Conservation (phyloP, 2,888 invertebrate genomes). For the Buathra laborator region DNA sequence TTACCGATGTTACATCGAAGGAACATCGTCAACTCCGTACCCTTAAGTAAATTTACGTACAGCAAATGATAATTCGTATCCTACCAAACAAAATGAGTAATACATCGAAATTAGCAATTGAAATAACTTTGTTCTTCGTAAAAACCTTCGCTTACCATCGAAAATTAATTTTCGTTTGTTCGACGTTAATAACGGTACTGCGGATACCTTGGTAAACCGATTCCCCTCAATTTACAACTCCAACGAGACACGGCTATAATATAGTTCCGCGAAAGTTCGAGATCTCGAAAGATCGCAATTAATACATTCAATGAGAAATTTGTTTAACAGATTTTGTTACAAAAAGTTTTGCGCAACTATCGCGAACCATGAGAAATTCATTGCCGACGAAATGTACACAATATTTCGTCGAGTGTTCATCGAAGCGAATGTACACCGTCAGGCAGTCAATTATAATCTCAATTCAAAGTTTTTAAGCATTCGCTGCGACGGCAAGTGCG, state of each 20-base stretch:
- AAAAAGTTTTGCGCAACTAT: slow-evolving; percentile 5
- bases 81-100: no score
- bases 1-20: not conserved
- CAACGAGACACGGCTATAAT: slow-evolving; percentile 23
- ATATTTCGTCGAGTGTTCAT: slow-evolving; percentile 11
- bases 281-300: slow-evolving; percentile 46
- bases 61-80: no score
- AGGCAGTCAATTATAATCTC: slow-evolving; percentile 43
- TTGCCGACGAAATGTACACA: not conserved
- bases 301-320: slow-evolving; percentile 38
- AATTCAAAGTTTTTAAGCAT: slow-evolving; percentile 31
- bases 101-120: no score
- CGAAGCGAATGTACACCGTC: not conserved
- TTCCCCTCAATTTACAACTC: slow-evolving; percentile 34
- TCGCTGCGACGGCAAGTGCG: slow-evolving; percentile 6
- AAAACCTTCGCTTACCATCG: not conserved
- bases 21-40: no score
- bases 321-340: slow-evolving; percentile 41
- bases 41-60: no score
- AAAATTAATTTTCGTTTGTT: slow-evolving; percentile 3
- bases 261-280: not conserved
- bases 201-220: slow-evolving; percentile 15
- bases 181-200: not conserved
- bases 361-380: not conserved
- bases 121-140: not conserved